These are phyloP conservation scores for Rhabdomys dilectus DNA, from an alignment of 2,113 vertebrate species.

Conservation along the genomic window DNA sequence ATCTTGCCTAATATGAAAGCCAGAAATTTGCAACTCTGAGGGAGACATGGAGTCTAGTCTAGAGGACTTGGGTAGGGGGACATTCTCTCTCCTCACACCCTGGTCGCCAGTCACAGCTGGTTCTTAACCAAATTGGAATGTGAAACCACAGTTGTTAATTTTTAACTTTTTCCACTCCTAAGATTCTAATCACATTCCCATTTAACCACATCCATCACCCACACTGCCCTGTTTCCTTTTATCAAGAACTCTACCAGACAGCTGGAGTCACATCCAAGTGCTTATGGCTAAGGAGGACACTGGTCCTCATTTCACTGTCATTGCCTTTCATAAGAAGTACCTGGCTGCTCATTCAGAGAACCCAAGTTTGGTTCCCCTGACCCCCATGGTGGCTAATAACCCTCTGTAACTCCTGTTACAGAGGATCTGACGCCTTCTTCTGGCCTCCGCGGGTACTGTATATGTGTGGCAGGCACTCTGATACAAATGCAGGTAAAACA, in stretches of 20 bases:
- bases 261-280: neutral
- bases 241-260: neutral
- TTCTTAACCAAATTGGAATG: slow-evolving; percentile 26
- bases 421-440: neutral
- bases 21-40: slow-evolving; percentile 23
- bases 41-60: neutral
- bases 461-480: neutral
- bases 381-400: neutral
- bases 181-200: neutral
- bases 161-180: neutral
- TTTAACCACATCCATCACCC: neutral
- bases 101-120: neutral
- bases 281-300: neutral
- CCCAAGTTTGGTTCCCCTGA: neutral
- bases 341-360: neutral
- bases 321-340: neutral
- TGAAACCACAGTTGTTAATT: neutral
- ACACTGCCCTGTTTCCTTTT: slow-evolving; percentile 4
- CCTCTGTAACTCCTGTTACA: neutral
- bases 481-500: too few relatives aligned
- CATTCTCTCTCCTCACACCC: neutral
- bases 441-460: neutral
- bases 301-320: neutral
- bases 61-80: neutral
- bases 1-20: slow-evolving; percentile 47